Evolutionary conservation across 2,113 vertebrate species (phyloP).

Genomic region (Phyllostomus hastatus): DNA sequence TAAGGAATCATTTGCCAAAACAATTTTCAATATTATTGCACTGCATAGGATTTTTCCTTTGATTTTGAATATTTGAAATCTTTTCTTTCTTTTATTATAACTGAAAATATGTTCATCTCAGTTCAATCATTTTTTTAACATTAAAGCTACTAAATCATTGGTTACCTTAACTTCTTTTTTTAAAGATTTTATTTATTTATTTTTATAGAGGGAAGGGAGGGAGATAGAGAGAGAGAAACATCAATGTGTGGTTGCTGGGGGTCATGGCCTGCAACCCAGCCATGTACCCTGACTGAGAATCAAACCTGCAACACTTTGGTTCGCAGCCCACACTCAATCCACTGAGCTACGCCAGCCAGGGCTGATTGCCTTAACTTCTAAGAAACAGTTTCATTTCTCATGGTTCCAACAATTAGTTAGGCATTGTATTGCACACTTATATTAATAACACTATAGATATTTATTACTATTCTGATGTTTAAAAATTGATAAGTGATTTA

Average conservation of each 20-base stretch:
- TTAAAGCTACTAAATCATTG: neutral
- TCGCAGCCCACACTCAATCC: no score
- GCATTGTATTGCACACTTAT: neutral
- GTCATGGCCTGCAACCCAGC: no score
- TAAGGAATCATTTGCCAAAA: slow-evolving; percentile 55
- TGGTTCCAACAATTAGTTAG: neutral
- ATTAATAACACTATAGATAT: neutral
- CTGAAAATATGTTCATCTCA: neutral
- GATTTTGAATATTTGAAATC: neutral
- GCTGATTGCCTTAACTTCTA: neutral
- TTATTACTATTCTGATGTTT: neutral
- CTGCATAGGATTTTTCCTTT: neutral
- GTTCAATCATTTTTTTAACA: neutral
- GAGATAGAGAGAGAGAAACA: no score
- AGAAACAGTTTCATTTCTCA: neutral
- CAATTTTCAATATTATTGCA: slow-evolving; percentile 1
- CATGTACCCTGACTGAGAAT: no score
- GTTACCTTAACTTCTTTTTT: neutral
- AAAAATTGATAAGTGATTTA: neutral
- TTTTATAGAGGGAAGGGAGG: no score
- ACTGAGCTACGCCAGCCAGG: no score
- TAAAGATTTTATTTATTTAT: no score
- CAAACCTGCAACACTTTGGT: no score
- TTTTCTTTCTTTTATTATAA: neutral
- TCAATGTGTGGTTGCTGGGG: no score